Evolutionary conservation across 2,113 vertebrate species (phyloP).

Genomic region (Bettongia penicillata): DNA sequence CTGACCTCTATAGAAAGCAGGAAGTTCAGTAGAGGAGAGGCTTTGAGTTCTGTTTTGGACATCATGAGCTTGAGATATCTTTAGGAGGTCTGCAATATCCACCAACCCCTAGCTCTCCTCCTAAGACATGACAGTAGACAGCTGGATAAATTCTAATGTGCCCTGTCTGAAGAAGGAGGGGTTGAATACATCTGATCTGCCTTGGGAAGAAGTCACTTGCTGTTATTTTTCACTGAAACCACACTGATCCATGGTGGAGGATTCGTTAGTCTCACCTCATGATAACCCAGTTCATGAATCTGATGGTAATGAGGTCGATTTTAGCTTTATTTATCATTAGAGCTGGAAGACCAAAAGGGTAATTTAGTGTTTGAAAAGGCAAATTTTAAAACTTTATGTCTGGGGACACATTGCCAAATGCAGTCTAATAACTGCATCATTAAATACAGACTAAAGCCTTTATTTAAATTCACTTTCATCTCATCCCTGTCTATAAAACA

Average conservation of each 20-base stretch:
- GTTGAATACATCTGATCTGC: neutral
- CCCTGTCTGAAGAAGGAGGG: neutral
- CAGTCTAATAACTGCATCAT: conserved; percentile 78
- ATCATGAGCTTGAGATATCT: neutral
- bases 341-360: conserved; percentile 79
- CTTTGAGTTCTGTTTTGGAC: neutral
- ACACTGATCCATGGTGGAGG: conserved; percentile 19
- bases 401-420: conserved; percentile 75
- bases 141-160: neutral
- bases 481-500: conserved; percentile 80
- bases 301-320: conserved; percentile 72
- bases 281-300: conserved; percentile 72
- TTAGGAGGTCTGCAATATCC: neutral
- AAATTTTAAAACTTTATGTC: conserved; percentile 81
- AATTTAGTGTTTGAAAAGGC: conserved; percentile 83
- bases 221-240: conserved; percentile 1
- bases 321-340: conserved; percentile 81
- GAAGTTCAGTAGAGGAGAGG: neutral
- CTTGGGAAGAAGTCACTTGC: neutral
- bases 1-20: neutral
- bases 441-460: conserved; percentile 80
- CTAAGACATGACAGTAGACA: neutral
- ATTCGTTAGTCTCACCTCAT: conserved; percentile 66
- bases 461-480: conserved; percentile 81
- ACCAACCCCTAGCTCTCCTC: neutral